Conservation (phyloP, 2,797 vertebrate species). For the Sebastes hopkinsi region DNA sequence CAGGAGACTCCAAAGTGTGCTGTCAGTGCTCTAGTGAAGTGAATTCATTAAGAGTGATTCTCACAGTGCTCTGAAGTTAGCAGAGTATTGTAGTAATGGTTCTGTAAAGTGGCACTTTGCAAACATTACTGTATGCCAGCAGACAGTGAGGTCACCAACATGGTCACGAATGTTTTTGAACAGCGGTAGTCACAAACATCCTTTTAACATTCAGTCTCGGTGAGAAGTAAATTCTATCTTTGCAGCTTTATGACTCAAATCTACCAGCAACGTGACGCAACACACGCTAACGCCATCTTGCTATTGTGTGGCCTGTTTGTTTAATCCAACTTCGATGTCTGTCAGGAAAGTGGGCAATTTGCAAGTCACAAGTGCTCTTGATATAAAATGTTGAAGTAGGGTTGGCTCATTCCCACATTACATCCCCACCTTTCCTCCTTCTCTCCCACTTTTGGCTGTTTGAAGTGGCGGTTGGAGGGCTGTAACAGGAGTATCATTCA, state of each 20-base stretch:
- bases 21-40: constrained; percentile 20
- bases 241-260: neutral
- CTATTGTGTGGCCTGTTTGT: constrained; percentile 64
- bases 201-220: neutral
- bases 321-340: constrained; percentile 68
- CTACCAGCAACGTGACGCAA: neutral
- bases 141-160: constrained; percentile 11
- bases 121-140: constrained; percentile 28
- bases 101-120: constrained; percentile 61
- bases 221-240: neutral
- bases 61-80: constrained; percentile 39
- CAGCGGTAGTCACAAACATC: neutral
- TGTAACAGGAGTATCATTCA: constrained; percentile 78
- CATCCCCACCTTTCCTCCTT: constrained; percentile 71
- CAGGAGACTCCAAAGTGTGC: constrained; percentile 1
- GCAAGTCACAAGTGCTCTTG: constrained; percentile 65
- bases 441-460: constrained; percentile 62
- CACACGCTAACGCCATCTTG: neutral
- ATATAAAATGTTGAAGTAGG: constrained; percentile 71
- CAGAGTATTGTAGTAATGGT: constrained; percentile 48
- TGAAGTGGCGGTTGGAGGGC: constrained; percentile 69
- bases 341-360: constrained; percentile 72
- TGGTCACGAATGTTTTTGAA: neutral
- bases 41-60: constrained; percentile 53
- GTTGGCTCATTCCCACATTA: constrained; percentile 67